Base-by-base conservation (phyloP, 1,140 invertebrate species). In the Neelides sp. region DNA sequence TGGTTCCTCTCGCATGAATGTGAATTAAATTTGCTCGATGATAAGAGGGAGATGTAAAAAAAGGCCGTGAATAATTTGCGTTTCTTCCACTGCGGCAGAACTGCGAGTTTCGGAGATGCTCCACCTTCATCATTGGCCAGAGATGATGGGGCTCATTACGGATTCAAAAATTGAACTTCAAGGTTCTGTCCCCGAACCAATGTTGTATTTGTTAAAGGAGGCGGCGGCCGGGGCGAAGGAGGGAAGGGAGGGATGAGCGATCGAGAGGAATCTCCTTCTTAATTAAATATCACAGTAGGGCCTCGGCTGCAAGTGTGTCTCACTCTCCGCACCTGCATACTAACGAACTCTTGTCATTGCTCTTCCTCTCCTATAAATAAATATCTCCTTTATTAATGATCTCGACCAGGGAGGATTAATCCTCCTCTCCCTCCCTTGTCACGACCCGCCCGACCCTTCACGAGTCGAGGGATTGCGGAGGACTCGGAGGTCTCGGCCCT, bases 261-360 rank as follows among this genome's bases (percentile, higher is more conserved):
- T n/a, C n/a, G 17, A 24, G 22, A 47, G 46, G 47, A 52, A 57
- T 53, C 42, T 37, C 47, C 43, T 53, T 50, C 48, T 58, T 58
- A 58, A 58, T 58, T 58, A 58, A 58, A 58, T 58, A 58, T 58
- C 56, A 36, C 56, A 48, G 52, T 51, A 41, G 56, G 56, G 48
- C 51, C 50, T 54, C 51, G 42, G 40, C 51, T 51, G 36, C 55
- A 57, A 50, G 52, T 53, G 56, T 54, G 43, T 48, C 15, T 48
- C 35, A 5, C 28, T 53, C 51, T 53, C 50, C 46, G 37, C 46
- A 57, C 46, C 54, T 57, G 54, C 50, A 57, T 56, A 56, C 54
- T 52, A 56, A 55, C 53, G 32, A 55, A 55, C 46, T 48, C 47
- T 46, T 54, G 47, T 54, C 52, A 50, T 54, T 54, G 41, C 47